Evolutionary conservation across 2,797 vertebrate genomes (phyloP).

Genomic region (Rhynchonycteris naso): DNA sequence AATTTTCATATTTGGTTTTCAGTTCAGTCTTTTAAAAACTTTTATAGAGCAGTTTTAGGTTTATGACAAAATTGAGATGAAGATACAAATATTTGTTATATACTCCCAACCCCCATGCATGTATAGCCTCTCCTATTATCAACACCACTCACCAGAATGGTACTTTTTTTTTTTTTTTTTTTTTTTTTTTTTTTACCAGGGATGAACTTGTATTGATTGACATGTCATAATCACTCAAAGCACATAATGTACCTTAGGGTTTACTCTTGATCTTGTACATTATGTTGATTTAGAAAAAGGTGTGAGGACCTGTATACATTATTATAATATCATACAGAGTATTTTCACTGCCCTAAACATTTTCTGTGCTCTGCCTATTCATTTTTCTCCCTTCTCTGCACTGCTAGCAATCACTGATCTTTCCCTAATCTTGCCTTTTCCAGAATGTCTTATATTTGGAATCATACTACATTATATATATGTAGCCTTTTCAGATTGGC

Average conservation of each 20-base stretch:
- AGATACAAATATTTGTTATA: not conserved
- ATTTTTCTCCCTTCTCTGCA: not conserved
- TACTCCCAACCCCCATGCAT: not conserved
- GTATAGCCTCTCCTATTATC: not conserved
- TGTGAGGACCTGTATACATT: not conserved
- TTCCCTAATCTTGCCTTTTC: not conserved
- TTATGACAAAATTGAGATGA: not conserved
- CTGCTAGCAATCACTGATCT: not conserved
- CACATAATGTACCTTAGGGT: not conserved
- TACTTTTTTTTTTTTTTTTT: not conserved
- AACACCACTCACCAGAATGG: not conserved
- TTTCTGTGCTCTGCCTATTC: not conserved
- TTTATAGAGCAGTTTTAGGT: constrained; percentile 17
- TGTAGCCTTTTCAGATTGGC: not conserved
- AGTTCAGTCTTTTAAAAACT: not conserved
- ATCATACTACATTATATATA: not conserved
- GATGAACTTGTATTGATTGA: not conserved
- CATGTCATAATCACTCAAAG: not conserved
- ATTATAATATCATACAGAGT: not conserved
- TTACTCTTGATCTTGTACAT: not conserved
- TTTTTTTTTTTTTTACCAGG: not conserved
- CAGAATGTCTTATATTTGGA: not conserved
- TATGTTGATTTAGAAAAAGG: not conserved
- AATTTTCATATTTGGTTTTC: not conserved
- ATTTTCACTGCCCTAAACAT: not conserved